A percentile compares a stretch with the other conserved stretches of the same genome.
These are phyloP conservation scores for Brachystomella parvula DNA, from an alignment of 1,140 invertebrate genomes.

Conservation along the genomic window DNA sequence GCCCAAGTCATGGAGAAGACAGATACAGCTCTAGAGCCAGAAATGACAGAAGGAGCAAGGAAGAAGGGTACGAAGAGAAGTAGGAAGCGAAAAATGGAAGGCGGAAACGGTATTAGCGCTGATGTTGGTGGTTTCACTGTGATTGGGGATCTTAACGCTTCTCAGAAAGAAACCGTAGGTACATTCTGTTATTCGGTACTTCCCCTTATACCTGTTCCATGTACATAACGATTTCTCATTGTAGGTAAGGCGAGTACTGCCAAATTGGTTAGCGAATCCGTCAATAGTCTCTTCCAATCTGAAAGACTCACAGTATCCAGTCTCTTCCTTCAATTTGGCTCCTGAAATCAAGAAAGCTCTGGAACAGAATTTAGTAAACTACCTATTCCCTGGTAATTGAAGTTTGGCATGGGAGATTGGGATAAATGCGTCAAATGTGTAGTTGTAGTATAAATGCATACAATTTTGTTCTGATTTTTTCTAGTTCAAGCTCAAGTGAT, in stretches of 20 bases:
- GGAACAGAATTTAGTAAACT: slow-evolving; percentile 60
- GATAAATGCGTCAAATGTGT: too few relatives aligned
- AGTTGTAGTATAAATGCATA: neutral
- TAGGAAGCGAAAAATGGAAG: neutral
- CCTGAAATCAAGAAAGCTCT: slow-evolving; percentile 55
- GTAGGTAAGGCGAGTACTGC: slow-evolving; percentile 62
- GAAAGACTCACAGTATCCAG: slow-evolving; percentile 51
- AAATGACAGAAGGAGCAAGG: too few relatives aligned
- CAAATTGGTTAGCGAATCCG: slow-evolving; percentile 77
- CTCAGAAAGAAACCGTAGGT: slow-evolving; percentile 19
- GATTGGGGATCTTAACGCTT: slow-evolving; percentile 24
- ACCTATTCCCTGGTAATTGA: slow-evolving; percentile 60
- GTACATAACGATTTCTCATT: slow-evolving; percentile 22
- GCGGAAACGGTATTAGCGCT: slow-evolving; percentile 11
- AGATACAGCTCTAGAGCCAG: too few relatives aligned
- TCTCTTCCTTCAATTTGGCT: slow-evolving; percentile 55
- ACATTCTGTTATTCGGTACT: slow-evolving; percentile 41
- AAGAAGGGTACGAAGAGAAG: too few relatives aligned
- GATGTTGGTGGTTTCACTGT: slow-evolving; percentile 35
- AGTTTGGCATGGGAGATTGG: neutral
- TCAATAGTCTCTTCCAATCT: slow-evolving; percentile 63
- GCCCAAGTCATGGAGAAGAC: too few relatives aligned
- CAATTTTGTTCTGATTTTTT: slow-evolving; percentile 22
- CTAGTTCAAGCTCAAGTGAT: slow-evolving; percentile 78
- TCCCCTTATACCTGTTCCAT: slow-evolving; percentile 37